These are phyloP conservation scores for Cephus rjabovi DNA, from an alignment of 2,888 invertebrate genomes.

Conservation along the genomic window DNA sequence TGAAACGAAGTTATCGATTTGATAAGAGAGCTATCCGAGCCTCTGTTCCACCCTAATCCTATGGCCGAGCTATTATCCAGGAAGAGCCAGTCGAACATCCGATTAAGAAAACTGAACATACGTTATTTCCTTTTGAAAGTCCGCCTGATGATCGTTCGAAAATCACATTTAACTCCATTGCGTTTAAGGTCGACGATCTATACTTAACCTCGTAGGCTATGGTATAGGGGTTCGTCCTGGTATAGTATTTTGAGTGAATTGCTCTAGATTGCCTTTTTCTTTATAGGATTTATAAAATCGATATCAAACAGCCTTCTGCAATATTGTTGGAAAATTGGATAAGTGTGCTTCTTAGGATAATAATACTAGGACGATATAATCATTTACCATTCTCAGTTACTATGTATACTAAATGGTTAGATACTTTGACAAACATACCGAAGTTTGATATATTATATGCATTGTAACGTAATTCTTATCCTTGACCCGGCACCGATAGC, in stretches of 20 bases:
- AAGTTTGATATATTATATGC: not conserved
- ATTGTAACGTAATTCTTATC: no score
- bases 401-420: not conserved
- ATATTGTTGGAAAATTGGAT: not conserved
- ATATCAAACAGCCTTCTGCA: not conserved
- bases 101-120: constrained; percentile 59
- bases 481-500: no score
- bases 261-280: constrained; percentile 15
- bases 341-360: not conserved
- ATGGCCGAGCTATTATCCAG: constrained; percentile 52
- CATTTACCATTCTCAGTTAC: not conserved
- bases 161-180: constrained; percentile 45
- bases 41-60: constrained; percentile 48
- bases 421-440: not conserved
- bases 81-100: constrained; percentile 58
- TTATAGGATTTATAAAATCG: constrained; percentile 23
- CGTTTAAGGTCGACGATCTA: constrained; percentile 30
- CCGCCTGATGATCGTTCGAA: constrained; percentile 21
- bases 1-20: constrained; percentile 53
- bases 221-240: not conserved
- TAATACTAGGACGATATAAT: not conserved
- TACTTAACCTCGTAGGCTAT: not conserved
- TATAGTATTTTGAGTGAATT: not conserved
- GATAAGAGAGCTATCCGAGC: constrained; percentile 45
- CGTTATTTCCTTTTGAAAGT: constrained; percentile 46